Percentiles rank a stretch among this genome's conserved stretches.
phyloP scores from a whole-genome alignment of 1,140 invertebrate genomes.

The Drosophila funebris region DNA sequence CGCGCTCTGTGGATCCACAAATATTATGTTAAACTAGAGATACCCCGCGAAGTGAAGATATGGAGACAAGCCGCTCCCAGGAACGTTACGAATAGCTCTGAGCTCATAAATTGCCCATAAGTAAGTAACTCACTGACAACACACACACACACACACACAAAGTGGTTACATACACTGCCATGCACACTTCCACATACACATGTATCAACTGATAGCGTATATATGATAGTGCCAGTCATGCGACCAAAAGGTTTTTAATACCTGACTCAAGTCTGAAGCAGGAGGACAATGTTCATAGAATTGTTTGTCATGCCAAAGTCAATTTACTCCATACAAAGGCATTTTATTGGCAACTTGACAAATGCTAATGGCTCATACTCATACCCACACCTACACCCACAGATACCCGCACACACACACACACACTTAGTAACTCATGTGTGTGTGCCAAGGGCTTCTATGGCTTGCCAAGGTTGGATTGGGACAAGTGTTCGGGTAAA shows the following conservation, averaged over 20 bases:
- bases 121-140: slow-evolving; percentile 42
- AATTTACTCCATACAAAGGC: slow-evolving; percentile 76
- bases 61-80: slow-evolving; percentile 7
- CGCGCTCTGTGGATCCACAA: neutral
- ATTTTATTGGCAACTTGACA: slow-evolving; percentile 75
- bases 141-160: slow-evolving; percentile 12
- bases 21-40: neutral
- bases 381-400: slow-evolving; percentile 5
- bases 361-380: slow-evolving; percentile 50
- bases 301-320: slow-evolving; percentile 79
- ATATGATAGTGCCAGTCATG: slow-evolving; percentile 64
- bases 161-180: neutral
- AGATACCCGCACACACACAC: neutral
- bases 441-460: slow-evolving; percentile 4
- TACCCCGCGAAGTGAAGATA: slow-evolving; percentile 1
- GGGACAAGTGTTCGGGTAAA: slow-evolving; percentile 29
- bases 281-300: slow-evolving; percentile 43
- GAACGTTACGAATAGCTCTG: slow-evolving; percentile 22
- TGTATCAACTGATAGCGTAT: slow-evolving; percentile 12
- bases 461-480: neutral
- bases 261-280: slow-evolving; percentile 25
- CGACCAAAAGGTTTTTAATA: slow-evolving; percentile 52
- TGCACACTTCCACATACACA: neutral
- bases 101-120: slow-evolving; percentile 53
- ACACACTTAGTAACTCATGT: slow-evolving; percentile 4